Percentiles rank a stretch among this genome's conserved stretches.
Conservation (phyloP, 2,888 invertebrate genomes). For the Ormyrus rosae region DNA sequence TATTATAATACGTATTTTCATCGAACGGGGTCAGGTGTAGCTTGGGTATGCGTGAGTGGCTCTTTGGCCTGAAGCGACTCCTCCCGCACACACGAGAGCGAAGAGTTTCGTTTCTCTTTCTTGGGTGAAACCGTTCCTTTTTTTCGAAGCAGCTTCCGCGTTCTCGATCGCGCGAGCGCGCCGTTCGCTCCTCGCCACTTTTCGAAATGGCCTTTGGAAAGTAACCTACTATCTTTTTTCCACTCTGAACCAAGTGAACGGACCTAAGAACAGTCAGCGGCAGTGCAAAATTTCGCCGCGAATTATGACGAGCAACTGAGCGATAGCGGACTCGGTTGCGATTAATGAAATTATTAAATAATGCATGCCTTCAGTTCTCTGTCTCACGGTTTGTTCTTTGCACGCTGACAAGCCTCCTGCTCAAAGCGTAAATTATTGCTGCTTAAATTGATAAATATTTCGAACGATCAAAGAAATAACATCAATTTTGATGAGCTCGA, state of each 20-base stretch:
- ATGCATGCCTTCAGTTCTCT: neutral
- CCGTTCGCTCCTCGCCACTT: conserved; percentile 3
- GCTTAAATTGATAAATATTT: too few relatives aligned
- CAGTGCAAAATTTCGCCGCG: neutral
- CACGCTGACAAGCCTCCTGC: too few relatives aligned
- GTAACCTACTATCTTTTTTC: conserved; percentile 34
- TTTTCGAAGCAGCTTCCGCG: conserved; percentile 53
- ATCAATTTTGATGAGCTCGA: neutral
- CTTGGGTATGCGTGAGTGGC: conserved; percentile 1
- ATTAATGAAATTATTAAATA: conserved; percentile 14
- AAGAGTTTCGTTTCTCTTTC: conserved; percentile 50
- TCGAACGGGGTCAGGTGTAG: conserved; percentile 62
- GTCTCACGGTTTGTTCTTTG: too few relatives aligned
- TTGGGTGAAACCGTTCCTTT: conserved; percentile 51
- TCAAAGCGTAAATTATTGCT: too few relatives aligned
- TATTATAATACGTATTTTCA: conserved; percentile 57
- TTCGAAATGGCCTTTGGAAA: conserved; percentile 48
- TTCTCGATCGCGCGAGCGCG: conserved; percentile 36
- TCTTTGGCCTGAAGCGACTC: conserved; percentile 48
- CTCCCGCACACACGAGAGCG: conserved; percentile 45
- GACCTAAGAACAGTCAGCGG: neutral
- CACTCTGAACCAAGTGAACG: neutral
- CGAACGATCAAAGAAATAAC: neutral
- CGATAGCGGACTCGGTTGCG: neutral
- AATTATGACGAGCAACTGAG: neutral